phyloP scores from a whole-genome alignment of 2,888 invertebrate genomes.

The Athetis lepigone region DNA sequence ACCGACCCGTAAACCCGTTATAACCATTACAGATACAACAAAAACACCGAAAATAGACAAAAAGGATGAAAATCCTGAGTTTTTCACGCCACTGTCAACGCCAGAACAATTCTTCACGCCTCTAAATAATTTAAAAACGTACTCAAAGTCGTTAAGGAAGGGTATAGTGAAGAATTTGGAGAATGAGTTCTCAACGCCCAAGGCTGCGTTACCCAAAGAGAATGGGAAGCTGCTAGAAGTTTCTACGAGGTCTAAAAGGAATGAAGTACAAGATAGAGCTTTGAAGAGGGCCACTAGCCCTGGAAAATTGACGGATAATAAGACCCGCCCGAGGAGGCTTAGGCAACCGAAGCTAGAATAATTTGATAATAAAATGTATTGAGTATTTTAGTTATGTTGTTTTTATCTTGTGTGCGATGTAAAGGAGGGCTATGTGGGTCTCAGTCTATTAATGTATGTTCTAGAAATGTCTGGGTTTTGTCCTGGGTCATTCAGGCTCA shows the following conservation, averaged over 20 bases:
- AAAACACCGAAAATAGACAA: slow-evolving; percentile 52
- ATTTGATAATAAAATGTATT: slow-evolving; percentile 43
- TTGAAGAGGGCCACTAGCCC: slow-evolving; percentile 79
- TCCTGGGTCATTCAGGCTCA: too few relatives aligned
- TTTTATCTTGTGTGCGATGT: not conserved
- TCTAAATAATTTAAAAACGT: slow-evolving; percentile 77
- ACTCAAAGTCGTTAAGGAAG: slow-evolving; percentile 70
- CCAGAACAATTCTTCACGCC: slow-evolving; percentile 83
- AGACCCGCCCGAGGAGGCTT: slow-evolving; percentile 61
- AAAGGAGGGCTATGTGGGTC: too few relatives aligned
- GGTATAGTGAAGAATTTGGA: slow-evolving; percentile 82
- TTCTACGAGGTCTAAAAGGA: slow-evolving; percentile 35
- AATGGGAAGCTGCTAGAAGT: slow-evolving; percentile 32
- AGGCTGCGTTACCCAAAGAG: slow-evolving; percentile 36
- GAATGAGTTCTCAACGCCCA: slow-evolving; percentile 77
- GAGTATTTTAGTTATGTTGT: slow-evolving; percentile 16
- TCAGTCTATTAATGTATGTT: too few relatives aligned
- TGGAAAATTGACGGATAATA: slow-evolving; percentile 69
- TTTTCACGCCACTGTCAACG: slow-evolving; percentile 76
- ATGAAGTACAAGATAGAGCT: slow-evolving; percentile 53
- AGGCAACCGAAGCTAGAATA: slow-evolving; percentile 53
- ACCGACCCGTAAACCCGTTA: slow-evolving; percentile 65
- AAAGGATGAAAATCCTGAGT: slow-evolving; percentile 55
- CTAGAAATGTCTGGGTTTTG: too few relatives aligned
- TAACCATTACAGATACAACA: slow-evolving; percentile 65